These are phyloP conservation scores for Drosophila monieri DNA, from an alignment of 2,888 invertebrate species.

Conservation along the genomic window DNA sequence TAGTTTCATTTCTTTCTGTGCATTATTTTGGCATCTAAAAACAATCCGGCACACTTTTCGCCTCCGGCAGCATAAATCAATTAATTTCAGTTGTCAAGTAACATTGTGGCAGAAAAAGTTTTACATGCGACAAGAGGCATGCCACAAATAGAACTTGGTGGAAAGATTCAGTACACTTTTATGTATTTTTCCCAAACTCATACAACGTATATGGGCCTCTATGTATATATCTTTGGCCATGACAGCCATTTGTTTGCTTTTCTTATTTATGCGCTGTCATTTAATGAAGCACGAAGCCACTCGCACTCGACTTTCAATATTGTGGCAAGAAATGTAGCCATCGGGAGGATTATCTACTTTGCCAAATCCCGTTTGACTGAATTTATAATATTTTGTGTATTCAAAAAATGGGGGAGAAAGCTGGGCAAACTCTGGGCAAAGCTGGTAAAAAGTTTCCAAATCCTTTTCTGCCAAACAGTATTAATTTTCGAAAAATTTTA, in stretches of 20 bases:
- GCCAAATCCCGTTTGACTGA: constrained; percentile 39
- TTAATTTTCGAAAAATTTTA: constrained; percentile 28
- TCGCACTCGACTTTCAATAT: constrained; percentile 42
- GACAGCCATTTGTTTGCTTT: constrained; percentile 54
- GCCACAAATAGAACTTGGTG: constrained; percentile 34
- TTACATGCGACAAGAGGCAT: constrained; percentile 36
- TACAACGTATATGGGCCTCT: not conserved
- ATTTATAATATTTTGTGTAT: constrained; percentile 25
- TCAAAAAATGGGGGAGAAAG: not conserved
- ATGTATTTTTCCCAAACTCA: not conserved
- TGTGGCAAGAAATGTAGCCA: constrained; percentile 17
- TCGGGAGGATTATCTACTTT: constrained; percentile 36
- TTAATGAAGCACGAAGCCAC: constrained; percentile 65
- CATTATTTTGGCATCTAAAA: constrained; percentile 1
- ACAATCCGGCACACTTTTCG: constrained; percentile 9
- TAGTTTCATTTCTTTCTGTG: not conserved
- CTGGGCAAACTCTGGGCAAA: constrained; percentile 12
- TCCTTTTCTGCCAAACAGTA: constrained; percentile 34
- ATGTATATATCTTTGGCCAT: constrained; percentile 43
- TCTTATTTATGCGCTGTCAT: constrained; percentile 66
- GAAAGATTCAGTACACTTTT: constrained; percentile 20
- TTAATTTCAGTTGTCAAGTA: constrained; percentile 70
- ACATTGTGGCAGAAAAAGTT: constrained; percentile 59
- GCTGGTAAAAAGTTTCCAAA: constrained; percentile 30
- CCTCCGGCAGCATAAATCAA: constrained; percentile 65